Base-by-base conservation (phyloP, 2,888 invertebrate species). In the Noctua comes region DNA sequence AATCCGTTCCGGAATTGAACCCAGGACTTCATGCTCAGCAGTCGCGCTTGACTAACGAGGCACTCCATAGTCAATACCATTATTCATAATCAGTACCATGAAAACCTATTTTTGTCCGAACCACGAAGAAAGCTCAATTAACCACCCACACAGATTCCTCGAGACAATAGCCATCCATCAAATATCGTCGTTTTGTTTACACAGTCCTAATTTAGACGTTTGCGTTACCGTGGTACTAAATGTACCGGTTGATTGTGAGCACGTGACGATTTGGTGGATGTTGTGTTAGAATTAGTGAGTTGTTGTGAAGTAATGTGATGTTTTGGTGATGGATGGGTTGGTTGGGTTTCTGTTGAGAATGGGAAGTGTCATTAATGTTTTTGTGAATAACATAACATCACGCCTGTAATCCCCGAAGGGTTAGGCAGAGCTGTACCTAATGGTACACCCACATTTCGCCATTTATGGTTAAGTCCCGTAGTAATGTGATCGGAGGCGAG, bases 211-310 rank as follows among this genome's bases (percentile, higher is more conserved):
- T 92, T 89, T 91, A 92, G 91, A 89, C 78, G 88, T 91, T 78
- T 81, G 73, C 65, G 21, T 24, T 31, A 74, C 79, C 65, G 74
- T 74, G 65, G 2, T 36, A 81, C 64, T 73, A 54, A 93, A 94
- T 92, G 93, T 91, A 83, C 90, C 93, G 85, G 87, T 81, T 93
- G 90, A 94, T 93, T 93, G 92, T 85, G 78, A 90, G 86, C 94
- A 93, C 88, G 89, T 93, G 93, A 89, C 86, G 88, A 88, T 90
- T 86, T 84, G 27, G 57, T 46, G 40, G 68, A 77, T 43, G 68
- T 77, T 78, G 76, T 80, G 84, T 85, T 79, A 76, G 68, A 88
- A 87, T 86, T 87, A 86, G 80, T 80, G 21, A 8, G 57, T 81
- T 80, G 82, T 84, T 84, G 51, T 70, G 79, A 69, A 65, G 36